Evolutionary conservation across 2,888 invertebrate species (phyloP).

Genomic region (Rhopalosiphum nymphaeae): DNA sequence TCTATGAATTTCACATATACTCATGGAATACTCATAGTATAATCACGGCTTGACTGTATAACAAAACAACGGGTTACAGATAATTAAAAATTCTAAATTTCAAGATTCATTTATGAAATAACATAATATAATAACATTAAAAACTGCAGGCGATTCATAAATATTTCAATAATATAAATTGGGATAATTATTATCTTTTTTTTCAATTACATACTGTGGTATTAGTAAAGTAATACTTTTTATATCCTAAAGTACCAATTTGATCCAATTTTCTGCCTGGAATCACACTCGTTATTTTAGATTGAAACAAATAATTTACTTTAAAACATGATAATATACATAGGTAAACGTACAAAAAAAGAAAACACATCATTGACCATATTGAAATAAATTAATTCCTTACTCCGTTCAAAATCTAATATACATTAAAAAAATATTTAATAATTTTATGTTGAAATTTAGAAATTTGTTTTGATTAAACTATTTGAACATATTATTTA

Average conservation of each 20-base stretch:
- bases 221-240: background rate
- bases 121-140: background rate
- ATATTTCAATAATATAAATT: background rate
- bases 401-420: background rate
- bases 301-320: background rate
- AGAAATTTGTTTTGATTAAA: background rate
- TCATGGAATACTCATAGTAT: background rate
- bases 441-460: background rate
- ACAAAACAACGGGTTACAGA: background rate
- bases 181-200: background rate
- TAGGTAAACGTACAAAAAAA: background rate
- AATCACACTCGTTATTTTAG: background rate
- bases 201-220: background rate
- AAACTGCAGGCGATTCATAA: background rate
- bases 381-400: background rate
- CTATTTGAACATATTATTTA: background rate
- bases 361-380: background rate
- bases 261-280: background rate
- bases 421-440: background rate
- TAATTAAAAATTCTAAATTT: background rate
- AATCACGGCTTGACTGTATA: background rate
- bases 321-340: background rate
- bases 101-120: background rate
- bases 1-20: background rate
- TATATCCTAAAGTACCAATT: background rate